phyloP scores from a whole-genome alignment of 2,888 invertebrate species.

The Mythimna lalbum region DNA sequence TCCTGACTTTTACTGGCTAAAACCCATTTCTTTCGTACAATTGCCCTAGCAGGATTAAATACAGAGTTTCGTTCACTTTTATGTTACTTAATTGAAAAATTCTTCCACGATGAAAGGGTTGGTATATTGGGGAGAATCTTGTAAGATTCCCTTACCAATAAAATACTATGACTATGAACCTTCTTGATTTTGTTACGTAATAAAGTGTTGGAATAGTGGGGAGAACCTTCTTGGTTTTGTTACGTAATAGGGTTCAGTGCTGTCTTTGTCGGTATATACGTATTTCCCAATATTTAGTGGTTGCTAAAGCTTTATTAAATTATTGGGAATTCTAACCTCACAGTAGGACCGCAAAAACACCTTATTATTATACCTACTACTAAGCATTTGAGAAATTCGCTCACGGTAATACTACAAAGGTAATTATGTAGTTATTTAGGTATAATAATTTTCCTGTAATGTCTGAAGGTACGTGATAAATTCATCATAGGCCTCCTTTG shows the following conservation, averaged over 20 bases:
- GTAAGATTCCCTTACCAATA: too few species aligned
- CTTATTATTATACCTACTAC: background rate
- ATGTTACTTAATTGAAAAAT: background rate
- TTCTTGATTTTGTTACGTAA: too few species aligned
- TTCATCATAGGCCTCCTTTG: background rate
- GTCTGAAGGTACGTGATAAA: background rate
- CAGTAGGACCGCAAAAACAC: conserved; percentile 2
- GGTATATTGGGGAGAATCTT: background rate
- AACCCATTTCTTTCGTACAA: too few species aligned
- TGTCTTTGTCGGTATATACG: background rate
- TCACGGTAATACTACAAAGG: too few species aligned
- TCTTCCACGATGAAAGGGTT: background rate
- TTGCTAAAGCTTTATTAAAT: conserved; percentile 1
- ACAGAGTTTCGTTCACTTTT: background rate
- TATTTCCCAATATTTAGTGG: background rate
- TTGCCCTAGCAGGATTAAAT: too few species aligned
- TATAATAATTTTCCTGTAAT: conserved; percentile 13
- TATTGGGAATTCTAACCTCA: background rate
- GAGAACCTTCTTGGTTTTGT: background rate
- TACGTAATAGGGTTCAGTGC: background rate
- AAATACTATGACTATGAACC: too few species aligned
- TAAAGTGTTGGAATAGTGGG: background rate
- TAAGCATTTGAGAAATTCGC: background rate
- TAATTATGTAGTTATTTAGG: too few species aligned
- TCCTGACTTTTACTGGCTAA: too few species aligned